A percentile compares a stretch with the other conserved stretches of the same genome.
These are phyloP conservation scores for Leptinotarsa rubiginosa DNA, from an alignment of 2,888 invertebrate genomes.

Conservation along the genomic window DNA sequence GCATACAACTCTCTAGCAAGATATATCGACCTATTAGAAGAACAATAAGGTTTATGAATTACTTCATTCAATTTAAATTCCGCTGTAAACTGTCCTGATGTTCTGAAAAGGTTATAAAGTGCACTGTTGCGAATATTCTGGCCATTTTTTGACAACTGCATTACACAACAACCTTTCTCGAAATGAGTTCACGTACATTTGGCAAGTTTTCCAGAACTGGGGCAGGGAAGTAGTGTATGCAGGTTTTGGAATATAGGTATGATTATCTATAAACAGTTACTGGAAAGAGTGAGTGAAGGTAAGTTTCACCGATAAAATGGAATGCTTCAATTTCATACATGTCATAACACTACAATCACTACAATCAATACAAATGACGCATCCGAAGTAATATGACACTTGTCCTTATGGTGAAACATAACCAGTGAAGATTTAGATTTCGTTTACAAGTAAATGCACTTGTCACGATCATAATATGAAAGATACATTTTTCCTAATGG, in stretches of 20 bases:
- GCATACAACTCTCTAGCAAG: background rate
- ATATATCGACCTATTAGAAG: constrained; percentile 8
- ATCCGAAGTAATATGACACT: too few species aligned
- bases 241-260: background rate
- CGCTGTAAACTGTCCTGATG: constrained; percentile 11
- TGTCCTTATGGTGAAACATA: too few species aligned
- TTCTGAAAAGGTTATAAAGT: constrained; percentile 11
- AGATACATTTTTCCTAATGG: too few species aligned
- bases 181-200: background rate
- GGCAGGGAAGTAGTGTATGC: background rate
- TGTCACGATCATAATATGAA: too few species aligned
- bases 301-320: too few species aligned
- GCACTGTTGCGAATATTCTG: background rate
- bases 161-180: background rate
- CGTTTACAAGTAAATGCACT: too few species aligned
- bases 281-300: background rate
- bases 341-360: too few species aligned
- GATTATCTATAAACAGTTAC: background rate
- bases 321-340: too few species aligned
- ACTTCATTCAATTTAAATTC: constrained; percentile 17
- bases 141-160: background rate
- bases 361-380: too few species aligned
- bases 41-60: constrained; percentile 12
- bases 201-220: background rate
- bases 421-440: too few species aligned